These are phyloP conservation scores for Lamellibrachia satsuma DNA, from an alignment of 2,888 invertebrate species.

Conservation along the genomic window DNA sequence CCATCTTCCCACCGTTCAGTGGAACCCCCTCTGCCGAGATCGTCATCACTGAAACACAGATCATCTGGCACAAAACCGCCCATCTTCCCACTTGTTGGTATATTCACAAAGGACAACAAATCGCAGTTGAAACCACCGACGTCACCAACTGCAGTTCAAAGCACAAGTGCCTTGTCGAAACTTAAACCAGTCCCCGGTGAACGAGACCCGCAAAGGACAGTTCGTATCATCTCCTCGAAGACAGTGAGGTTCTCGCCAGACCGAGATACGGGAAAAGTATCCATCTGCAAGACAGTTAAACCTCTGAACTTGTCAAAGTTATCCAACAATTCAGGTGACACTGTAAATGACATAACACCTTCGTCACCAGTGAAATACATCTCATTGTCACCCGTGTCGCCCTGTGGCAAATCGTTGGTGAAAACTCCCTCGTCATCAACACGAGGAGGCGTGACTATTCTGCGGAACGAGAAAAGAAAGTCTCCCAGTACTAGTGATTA, in stretches of 20 bases:
- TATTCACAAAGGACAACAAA: neutral
- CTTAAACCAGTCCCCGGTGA: neutral
- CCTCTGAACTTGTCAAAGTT: neutral
- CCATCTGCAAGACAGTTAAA: neutral
- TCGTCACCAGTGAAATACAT: neutral
- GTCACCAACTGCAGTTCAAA: neutral
- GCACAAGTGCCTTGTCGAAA: neutral
- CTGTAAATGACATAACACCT: neutral
- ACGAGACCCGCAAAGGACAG: neutral
- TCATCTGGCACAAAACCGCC: neutral
- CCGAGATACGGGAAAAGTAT: neutral
- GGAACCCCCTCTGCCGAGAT: neutral
- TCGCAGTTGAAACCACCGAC: conserved; percentile 1
- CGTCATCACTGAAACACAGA: conserved; percentile 10
- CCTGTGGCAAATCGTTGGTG: neutral
- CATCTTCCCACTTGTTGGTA: neutral
- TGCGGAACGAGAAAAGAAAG: neutral
- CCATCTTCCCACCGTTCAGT: neutral
- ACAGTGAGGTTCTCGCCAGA: neutral
- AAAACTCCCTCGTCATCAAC: neutral
- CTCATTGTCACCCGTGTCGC: neutral
- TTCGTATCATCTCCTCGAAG: neutral
- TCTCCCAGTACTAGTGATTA: neutral
- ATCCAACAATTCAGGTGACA: neutral
- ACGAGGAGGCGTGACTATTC: neutral